Evolutionary conservation across 2,797 vertebrate genomes (phyloP).

Genomic region (Cheracebus regulus): DNA sequence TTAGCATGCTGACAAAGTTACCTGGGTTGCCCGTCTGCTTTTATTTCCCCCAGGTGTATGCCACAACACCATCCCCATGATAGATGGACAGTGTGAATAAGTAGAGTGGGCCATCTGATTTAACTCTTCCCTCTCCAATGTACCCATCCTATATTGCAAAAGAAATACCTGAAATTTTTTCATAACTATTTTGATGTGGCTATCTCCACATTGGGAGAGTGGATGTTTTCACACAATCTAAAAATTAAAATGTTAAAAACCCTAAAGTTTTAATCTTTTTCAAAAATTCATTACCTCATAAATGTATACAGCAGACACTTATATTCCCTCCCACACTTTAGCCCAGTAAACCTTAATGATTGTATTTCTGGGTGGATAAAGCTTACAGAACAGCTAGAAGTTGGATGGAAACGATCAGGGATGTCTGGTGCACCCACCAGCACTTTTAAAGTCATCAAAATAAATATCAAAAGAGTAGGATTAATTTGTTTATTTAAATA

Average conservation of each 20-base stretch:
- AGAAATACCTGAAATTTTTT: background rate
- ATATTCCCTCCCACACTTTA: background rate
- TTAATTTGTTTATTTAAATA: background rate
- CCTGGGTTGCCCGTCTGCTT: background rate
- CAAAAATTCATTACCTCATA: background rate
- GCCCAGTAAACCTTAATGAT: background rate
- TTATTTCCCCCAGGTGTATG: background rate
- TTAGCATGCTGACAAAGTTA: background rate
- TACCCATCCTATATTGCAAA: background rate
- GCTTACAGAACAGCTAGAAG: background rate
- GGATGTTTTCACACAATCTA: background rate
- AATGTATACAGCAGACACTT: background rate
- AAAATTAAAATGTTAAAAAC: background rate
- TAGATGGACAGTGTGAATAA: background rate
- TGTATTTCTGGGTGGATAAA: background rate
- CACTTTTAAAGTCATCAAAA: background rate
- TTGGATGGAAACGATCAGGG: background rate
- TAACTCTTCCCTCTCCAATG: background rate
- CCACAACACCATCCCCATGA: fast-evolving
- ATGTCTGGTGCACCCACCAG: background rate
- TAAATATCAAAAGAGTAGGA: background rate
- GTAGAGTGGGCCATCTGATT: background rate
- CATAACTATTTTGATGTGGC: background rate
- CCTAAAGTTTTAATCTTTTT: background rate
- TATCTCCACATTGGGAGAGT: background rate